Evolutionary conservation across 2,797 vertebrate species (phyloP), one percentile per base, ranked within the genome.

Genomic region (Chiloscyllium punctatum): DNA sequence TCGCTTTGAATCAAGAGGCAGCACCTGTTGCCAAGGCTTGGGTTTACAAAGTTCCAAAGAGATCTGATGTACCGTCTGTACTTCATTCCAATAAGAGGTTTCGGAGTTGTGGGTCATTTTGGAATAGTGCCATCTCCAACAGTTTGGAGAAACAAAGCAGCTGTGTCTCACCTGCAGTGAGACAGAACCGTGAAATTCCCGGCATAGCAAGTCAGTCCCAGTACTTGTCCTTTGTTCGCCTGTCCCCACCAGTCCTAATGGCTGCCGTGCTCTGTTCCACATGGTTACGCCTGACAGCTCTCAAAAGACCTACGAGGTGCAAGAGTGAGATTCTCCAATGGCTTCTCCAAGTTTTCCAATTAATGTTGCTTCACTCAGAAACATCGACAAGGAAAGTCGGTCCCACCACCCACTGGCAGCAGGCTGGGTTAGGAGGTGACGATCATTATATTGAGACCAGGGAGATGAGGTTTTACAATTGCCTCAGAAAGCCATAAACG

Each of bases 151-250:
- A 92, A 92, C 90, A 92, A 69, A 66, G 90, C 90, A 42, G 90
- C 62, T 37, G 90, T 92, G 66, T 92, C 18, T 42, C n/a, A 13
- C 4, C n/a, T 92, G 90, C 90, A 37, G 62, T 92, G 90, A 69
- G 62, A 69, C 90, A 92, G 90, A 92, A 92, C 90, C 7, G 66
- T 69, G n/a, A 69, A 68, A 42, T 69, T 69, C 90, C 62, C 90
- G 25, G 90, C 90, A 92, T 13, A 42, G 90, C n/a, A 68, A 66
- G 21, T 66, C 88, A 88, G 27, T 13, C 86, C 86, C 86, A 27
- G 86, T 51, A 68, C n/a, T 69, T 92, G 90, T 69, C 37, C 90
- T 69, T 92, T 92, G 90, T 92, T 92, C 8, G 16, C n/a, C 90
- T 11, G 62, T 92, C 62, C 66, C 62, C 18, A 23, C 90, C 8